Conservation (phyloP, 64 coral and sea anemone species). For the Actinia tenebrosa region DNA sequence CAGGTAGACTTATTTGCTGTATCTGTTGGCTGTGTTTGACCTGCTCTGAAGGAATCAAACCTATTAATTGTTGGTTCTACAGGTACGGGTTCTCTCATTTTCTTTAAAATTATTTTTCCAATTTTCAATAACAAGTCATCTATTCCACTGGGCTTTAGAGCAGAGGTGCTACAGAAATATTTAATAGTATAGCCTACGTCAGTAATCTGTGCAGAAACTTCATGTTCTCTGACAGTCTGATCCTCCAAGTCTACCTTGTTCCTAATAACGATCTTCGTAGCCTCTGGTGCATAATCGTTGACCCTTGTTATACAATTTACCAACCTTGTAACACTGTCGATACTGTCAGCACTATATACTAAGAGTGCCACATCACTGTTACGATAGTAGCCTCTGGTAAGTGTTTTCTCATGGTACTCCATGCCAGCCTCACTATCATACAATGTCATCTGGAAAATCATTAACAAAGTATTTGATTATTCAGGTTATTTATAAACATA, state of each 20-base stretch:
- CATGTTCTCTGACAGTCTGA: constrained; percentile 7
- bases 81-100: neutral
- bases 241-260: constrained; percentile 52
- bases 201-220: constrained; percentile 15
- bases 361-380: constrained; percentile 22
- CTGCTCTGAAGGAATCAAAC: too few species aligned
- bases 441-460: neutral
- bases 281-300: constrained; percentile 15
- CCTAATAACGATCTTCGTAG: constrained; percentile 22
- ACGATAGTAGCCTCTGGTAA: constrained; percentile 33
- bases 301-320: neutral
- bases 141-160: neutral
- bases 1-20: too few species aligned
- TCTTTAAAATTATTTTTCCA: neutral
- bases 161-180: neutral
- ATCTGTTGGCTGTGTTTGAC: too few species aligned
- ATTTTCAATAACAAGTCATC: neutral
- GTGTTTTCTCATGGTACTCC: neutral
- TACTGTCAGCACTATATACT: constrained; percentile 41
- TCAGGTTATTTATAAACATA: too few species aligned
- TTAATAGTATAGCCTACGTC: neutral
- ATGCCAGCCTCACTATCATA: constrained; percentile 3
- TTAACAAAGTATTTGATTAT: neutral
- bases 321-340: neutral
- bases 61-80: neutral